Evolutionary conservation across 1,140 invertebrate genomes (phyloP), one percentile per base, ranked within the genome.

Genomic region (Meloidogyne hapla): DNA sequence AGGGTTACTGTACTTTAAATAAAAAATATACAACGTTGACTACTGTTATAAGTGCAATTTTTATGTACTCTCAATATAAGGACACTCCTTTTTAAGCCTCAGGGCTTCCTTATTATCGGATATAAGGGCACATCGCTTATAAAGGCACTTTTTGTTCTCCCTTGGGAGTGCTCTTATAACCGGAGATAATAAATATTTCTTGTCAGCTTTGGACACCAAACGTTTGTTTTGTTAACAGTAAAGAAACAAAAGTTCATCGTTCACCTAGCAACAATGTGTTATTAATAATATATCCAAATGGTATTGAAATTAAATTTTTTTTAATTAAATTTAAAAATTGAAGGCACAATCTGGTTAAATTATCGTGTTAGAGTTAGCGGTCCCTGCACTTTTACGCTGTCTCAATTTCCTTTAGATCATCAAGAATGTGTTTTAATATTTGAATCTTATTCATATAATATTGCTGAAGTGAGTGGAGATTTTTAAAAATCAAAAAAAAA

Each of bases 231-330:
- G 62, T 82, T 26, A 86, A 87, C 56, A 79, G 76, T 38, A 86
- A 87, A 72, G 69, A 83, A 45, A 82, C 86, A 13, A 77, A 87
- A 75, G 82, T 86, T 4, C 85, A 86, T 74, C 77, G 77, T 48
- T 76, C 70, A 23, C 85, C 85, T 12, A 82, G 81, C 73, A 78
- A 77, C 28, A 86, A 86, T 76, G 75, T 86, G 45, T 74, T 86
- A 38, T 66, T 86, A 28, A 85, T 86, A 64, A 85, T 86, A 67
- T 86, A 83, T 74, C 86, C 85, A 15, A 86, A 86, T 79, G 85
- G 84, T 83, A 65, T 21, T 23, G 15, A 42, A 48, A 26, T 23
- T 3, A 18, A n/a, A 28, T 18, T 40, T 76, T 78, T 66, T 81
- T 75, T 78, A 38, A 81, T 82, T 12, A 67, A 38, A 45, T 56